Percentiles rank a stretch among this genome's conserved stretches.
phyloP scores from a whole-genome alignment of 2,113 vertebrate genomes.

The Ictidomys tridecemlineatus region DNA sequence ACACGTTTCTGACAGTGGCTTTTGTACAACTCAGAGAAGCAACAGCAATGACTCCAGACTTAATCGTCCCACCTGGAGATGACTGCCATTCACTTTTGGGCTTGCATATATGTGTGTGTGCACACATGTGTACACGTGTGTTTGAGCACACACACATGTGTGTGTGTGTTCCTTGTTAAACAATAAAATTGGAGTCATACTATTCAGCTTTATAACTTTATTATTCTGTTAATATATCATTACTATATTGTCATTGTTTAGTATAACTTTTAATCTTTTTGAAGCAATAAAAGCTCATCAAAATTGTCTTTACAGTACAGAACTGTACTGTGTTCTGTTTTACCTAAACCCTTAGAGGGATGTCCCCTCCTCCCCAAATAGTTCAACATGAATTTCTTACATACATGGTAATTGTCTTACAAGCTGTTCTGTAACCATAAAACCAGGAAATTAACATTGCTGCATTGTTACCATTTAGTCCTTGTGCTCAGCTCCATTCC shows the following conservation, averaged over 20 bases:
- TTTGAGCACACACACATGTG: neutral
- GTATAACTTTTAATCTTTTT: neutral
- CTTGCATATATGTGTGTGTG: accelerated
- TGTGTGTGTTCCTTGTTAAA: neutral
- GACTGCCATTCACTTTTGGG: accelerated
- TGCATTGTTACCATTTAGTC: accelerated
- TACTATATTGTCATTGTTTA: neutral
- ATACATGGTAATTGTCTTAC: neutral
- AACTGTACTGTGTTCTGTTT: neutral
- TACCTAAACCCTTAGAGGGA: neutral
- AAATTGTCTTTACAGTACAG: too few species aligned
- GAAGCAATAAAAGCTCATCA: neutral
- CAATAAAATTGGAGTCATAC: neutral
- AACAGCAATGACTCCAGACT: neutral
- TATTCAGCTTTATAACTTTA: neutral
- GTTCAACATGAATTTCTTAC: neutral
- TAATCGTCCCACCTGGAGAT: neutral
- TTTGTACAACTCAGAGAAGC: neutral
- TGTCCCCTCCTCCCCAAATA: neutral
- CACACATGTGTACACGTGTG: too few species aligned
- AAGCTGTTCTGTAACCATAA: too few species aligned
- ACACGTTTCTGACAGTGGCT: accelerated
- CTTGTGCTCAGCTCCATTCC: neutral
- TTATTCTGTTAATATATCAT: neutral
- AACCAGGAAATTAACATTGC: neutral